These are phyloP conservation scores for Leptobrachium ailaonicum DNA, from an alignment of 2,113 vertebrate species.

Conservation along the genomic window DNA sequence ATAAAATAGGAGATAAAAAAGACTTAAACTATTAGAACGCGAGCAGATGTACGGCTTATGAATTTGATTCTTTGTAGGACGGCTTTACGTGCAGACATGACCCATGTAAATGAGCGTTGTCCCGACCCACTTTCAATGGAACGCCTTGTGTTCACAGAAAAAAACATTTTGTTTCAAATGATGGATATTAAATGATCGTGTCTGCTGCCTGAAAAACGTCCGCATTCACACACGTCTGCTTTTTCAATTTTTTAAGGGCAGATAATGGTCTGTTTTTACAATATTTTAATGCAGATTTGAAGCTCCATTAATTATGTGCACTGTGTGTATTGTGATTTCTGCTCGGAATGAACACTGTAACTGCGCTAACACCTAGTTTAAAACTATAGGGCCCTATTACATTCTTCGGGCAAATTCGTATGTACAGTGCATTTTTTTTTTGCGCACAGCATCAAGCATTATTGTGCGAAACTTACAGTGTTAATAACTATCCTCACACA, in stretches of 20 bases:
- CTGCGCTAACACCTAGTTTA: too few relatives aligned
- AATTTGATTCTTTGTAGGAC: neutral
- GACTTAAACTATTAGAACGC: neutral
- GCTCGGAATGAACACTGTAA: too few relatives aligned
- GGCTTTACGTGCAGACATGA: neutral
- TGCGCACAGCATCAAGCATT: too few relatives aligned
- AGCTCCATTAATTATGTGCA: too few relatives aligned
- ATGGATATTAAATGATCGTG: neutral
- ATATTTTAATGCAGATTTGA: too few relatives aligned
- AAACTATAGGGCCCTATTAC: too few relatives aligned
- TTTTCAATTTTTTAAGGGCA: neutral
- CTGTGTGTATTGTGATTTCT: too few relatives aligned
- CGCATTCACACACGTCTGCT: neutral
- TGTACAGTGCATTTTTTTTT: too few relatives aligned
- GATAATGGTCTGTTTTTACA: too few relatives aligned
- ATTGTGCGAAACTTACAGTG: too few relatives aligned
- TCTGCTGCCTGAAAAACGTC: neutral
- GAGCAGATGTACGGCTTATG: neutral
- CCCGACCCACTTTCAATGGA: neutral
- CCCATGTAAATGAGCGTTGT: neutral
- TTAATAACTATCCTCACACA: too few relatives aligned
- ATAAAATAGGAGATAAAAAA: neutral
- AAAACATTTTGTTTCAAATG: neutral
- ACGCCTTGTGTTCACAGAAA: neutral
- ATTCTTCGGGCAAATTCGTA: too few relatives aligned